Evolutionary conservation across 1,140 invertebrate genomes (phyloP).

Genomic region (Drosophila hydei): DNA sequence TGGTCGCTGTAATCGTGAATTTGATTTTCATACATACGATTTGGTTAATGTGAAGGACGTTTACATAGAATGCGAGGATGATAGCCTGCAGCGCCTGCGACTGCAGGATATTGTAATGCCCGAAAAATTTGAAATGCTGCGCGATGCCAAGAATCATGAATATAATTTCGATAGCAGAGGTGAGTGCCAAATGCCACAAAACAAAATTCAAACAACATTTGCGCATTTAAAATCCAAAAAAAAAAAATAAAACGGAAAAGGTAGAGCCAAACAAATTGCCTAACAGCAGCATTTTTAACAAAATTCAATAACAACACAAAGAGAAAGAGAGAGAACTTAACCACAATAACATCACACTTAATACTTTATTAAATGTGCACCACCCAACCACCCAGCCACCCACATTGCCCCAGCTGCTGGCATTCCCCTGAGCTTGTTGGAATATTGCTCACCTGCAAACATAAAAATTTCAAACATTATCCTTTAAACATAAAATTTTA

Average conservation of each 20-base stretch:
- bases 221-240: slow-evolving; percentile 19
- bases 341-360: slow-evolving; percentile 79
- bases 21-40: slow-evolving; percentile 70
- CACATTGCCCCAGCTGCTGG: background rate
- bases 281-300: slow-evolving; percentile 60
- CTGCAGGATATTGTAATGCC: slow-evolving; percentile 75
- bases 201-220: slow-evolving; percentile 62
- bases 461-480: slow-evolving; percentile 82
- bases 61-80: slow-evolving; percentile 64
- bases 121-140: slow-evolving; percentile 68
- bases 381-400: too few relatives aligned
- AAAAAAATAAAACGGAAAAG: slow-evolving; percentile 25
- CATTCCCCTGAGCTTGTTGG: slow-evolving; percentile 40
- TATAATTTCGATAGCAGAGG: slow-evolving; percentile 67
- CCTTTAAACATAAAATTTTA: slow-evolving; percentile 83
- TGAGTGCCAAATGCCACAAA: slow-evolving; percentile 49
- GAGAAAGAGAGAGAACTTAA: slow-evolving; percentile 53
- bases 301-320: slow-evolving; percentile 64
- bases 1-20: slow-evolving; percentile 71
- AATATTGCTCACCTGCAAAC: slow-evolving; percentile 81
- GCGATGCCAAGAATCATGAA: slow-evolving; percentile 58
- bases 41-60: slow-evolving; percentile 49
- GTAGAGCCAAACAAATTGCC: slow-evolving; percentile 56
- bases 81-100: slow-evolving; percentile 46
- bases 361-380: slow-evolving; percentile 83